Conservation (phyloP, 2,888 invertebrate species). For the Physocephala rufipes region DNA sequence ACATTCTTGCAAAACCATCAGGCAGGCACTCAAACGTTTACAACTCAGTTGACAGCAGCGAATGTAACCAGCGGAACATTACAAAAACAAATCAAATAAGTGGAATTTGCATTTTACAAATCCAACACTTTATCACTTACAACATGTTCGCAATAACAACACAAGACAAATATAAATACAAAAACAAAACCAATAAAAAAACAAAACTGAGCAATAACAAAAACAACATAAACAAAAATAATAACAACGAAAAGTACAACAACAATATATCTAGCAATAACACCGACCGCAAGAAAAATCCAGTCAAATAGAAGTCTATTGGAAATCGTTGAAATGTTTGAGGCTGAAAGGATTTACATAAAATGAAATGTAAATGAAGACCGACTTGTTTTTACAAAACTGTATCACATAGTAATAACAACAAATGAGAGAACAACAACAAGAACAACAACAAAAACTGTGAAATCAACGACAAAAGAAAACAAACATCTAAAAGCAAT, state of each 20-base stretch:
- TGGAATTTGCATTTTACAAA: constrained; percentile 23
- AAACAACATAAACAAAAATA: background rate
- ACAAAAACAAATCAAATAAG: constrained; percentile 12
- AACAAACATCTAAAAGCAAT: background rate
- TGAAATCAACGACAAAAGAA: background rate
- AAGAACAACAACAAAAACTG: background rate
- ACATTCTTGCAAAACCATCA: background rate
- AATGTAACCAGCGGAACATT: constrained; percentile 6
- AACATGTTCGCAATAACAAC: background rate
- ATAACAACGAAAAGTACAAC: constrained; percentile 11
- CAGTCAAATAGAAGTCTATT: constrained; percentile 9
- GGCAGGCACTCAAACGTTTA: background rate
- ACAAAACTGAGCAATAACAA: constrained; percentile 1
- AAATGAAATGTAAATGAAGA: constrained; percentile 18
- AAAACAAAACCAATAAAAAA: constrained; percentile 5
- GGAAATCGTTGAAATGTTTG: constrained; percentile 23
- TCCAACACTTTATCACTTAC: background rate
- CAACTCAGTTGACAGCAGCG: background rate
- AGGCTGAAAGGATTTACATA: constrained; percentile 18
- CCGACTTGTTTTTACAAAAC: constrained; percentile 18
- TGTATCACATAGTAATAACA: constrained; percentile 8
- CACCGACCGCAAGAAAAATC: constrained; percentile 2
- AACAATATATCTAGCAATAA: constrained; percentile 2
- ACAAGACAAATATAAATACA: background rate
- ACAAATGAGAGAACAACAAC: constrained; percentile 4